These are phyloP conservation scores for Callyntrura sp. DNA, from an alignment of 2,888 invertebrate genomes.

Conservation along the genomic window DNA sequence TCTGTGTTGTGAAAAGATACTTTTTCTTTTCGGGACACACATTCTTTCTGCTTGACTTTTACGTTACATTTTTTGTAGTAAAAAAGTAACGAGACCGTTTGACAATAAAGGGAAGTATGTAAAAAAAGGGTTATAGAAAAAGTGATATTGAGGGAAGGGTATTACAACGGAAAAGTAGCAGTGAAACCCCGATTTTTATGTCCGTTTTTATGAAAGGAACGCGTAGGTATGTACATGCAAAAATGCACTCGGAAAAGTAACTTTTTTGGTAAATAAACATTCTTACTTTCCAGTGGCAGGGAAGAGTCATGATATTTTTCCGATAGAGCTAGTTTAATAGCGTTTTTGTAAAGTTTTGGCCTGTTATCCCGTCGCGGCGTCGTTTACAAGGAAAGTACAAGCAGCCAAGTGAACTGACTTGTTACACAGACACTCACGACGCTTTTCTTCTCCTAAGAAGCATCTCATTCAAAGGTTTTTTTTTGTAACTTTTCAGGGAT, in stretches of 20 bases:
- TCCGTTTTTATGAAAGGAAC: constrained; percentile 6
- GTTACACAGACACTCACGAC: neutral
- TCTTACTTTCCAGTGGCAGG: too few species aligned
- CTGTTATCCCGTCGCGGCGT: too few species aligned
- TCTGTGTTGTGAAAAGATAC: neutral
- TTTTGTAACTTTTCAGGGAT: neutral
- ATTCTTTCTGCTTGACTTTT: constrained; percentile 39
- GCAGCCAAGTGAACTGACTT: constrained; percentile 51
- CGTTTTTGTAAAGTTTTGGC: neutral
- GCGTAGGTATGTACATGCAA: neutral
- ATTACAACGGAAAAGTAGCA: neutral
- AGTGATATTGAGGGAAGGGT: neutral
- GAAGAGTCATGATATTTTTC: constrained; percentile 13
- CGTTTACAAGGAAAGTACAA: too few species aligned
- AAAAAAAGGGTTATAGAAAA: constrained; percentile 14
- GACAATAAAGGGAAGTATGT: constrained; percentile 9
- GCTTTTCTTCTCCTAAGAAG: neutral
- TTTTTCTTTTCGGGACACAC: constrained; percentile 15
- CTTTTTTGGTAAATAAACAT: neutral
- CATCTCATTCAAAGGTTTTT: too few species aligned
- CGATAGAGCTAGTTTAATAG: neutral
- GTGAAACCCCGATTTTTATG: neutral
- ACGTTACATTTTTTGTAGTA: constrained; percentile 4
- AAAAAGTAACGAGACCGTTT: constrained; percentile 1
- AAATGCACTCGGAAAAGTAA: too few species aligned